Percentiles rank a stretch among this genome's conserved stretches.
These are phyloP conservation scores for Butastur rufipennis DNA, from an alignment of 2,113 vertebrate genomes.

Conservation along the genomic window DNA sequence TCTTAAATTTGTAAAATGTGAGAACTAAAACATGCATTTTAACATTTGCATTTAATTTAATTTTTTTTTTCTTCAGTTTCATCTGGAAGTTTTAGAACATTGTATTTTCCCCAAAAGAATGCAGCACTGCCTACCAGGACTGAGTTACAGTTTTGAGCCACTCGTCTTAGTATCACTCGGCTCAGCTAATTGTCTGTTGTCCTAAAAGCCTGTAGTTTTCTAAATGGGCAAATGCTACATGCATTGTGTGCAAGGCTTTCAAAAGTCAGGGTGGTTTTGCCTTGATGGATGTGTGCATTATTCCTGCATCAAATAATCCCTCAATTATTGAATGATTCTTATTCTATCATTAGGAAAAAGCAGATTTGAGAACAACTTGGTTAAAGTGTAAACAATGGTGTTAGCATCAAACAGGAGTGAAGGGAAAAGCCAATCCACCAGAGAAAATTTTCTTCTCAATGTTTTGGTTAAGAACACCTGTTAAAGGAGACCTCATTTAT, in stretches of 20 bases:
- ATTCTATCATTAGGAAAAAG: not conserved
- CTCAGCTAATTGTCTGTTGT: not conserved
- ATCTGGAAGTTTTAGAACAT: conserved; percentile 7
- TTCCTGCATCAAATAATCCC: not conserved
- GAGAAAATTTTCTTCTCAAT: not conserved
- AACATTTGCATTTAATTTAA: conserved; percentile 19
- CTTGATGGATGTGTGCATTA: not conserved
- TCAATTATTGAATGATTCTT: not conserved
- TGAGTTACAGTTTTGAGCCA: not conserved
- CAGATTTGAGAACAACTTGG: not conserved
- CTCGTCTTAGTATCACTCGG: not conserved
- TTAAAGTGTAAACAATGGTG: not conserved
- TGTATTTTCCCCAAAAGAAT: not conserved
- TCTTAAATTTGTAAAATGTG: conserved; percentile 60
- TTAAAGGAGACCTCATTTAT: not conserved
- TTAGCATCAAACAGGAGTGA: not conserved
- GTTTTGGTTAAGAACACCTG: not conserved
- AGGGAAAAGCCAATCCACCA: not conserved
- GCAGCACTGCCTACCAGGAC: not conserved
- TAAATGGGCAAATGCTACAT: not conserved
- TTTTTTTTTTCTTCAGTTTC: not conserved
- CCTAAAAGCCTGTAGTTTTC: not conserved
- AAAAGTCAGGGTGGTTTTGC: not conserved
- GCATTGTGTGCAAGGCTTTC: not conserved
- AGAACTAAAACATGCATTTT: conserved; percentile 61